Conservation (phyloP, 2,888 invertebrate species). For the Hermaeophaga mercurialis region DNA sequence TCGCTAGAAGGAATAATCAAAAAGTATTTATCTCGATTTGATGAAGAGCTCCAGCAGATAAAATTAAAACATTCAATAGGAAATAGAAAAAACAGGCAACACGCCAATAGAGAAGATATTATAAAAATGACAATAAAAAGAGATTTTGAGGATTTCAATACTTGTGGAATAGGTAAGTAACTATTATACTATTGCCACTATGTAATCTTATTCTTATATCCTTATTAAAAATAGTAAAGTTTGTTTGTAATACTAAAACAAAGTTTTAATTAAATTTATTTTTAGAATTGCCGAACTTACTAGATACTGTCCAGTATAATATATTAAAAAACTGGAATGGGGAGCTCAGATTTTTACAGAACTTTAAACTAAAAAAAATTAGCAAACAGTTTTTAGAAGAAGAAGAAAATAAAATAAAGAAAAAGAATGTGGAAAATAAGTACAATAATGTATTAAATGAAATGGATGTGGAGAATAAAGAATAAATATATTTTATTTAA, state of each 20-base stretch:
- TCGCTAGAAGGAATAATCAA: conserved; percentile 62
- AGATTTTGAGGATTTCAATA: conserved; percentile 75
- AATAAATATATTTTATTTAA: no score
- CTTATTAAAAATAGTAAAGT: background rate
- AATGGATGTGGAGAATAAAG: no score
- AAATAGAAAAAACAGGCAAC: conserved; percentile 75
- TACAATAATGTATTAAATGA: no score
- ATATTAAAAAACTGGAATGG: conserved; percentile 70
- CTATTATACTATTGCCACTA: no score
- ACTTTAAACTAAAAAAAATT: conserved; percentile 69
- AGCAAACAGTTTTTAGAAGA: conserved; percentile 53
- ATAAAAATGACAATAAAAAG: conserved; percentile 76
- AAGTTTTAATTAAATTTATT: background rate
- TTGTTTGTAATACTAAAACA: background rate
- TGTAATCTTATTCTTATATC: conserved; percentile 43
- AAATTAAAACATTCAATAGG: conserved; percentile 78
- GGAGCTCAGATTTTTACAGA: conserved; percentile 68
- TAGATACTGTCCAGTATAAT: conserved; percentile 64
- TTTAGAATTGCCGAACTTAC: conserved; percentile 73
- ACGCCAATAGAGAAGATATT: conserved; percentile 79
- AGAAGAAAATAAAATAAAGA: conserved; percentile 20
- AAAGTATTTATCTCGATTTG: conserved; percentile 46
- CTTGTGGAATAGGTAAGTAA: conserved; percentile 71
- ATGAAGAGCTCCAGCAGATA: conserved; percentile 56
- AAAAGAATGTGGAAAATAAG: no score